Evolutionary conservation across 2,113 vertebrate species (phyloP), one percentile per base, ranked within the genome.

Genomic region (Myotis lucifugus): DNA sequence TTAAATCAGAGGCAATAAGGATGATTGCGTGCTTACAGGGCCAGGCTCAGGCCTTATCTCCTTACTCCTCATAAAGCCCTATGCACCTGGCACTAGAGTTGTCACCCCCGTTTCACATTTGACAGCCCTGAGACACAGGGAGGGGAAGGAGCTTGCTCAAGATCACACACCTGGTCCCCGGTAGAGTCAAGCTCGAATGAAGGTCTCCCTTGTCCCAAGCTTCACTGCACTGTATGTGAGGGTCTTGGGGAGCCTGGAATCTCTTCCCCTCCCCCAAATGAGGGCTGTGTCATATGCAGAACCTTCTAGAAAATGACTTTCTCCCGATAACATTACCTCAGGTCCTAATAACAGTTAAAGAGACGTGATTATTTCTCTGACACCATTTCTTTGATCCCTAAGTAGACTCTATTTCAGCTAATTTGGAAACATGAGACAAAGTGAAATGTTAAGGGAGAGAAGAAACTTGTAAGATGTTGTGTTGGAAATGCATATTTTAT

Each of bases 331-430:
- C 19, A 9, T 27, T 29, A 14, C 78, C 61, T 82, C 56, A 46
- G 59, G 73, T 88, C 67, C 81, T 90, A 27, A 56, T 77, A 70
- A 79, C 73, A 86, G 29, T 48, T 3, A 74, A 87, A 84, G 87
- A 85, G 54, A 92, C 67, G 19, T 69, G 46, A 61, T 78, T 81
- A 66, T 85, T 81, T 96, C 72, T 34, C 54, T 67, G 32, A 84
- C 37, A 88, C 54, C 32, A n/a, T 83, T 91, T 92, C 91, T 95
- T 88, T 95, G 88, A 82, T 95, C 50, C 46, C 19, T 90, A 72
- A 87, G 48, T 90, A 94, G 95, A 92, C 72, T 92, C 54, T 88
- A 15, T 95, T 96, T 93, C 56, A 87, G 82, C 32, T 89, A 42
- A 87, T 93, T 73, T 93, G n/a, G 50, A 94, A 93, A 37, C 72